A percentile compares a stretch with the other conserved stretches of the same genome.
Conservation (phyloP, 2,888 invertebrate species). For the Campopleginae sp. region DNA sequence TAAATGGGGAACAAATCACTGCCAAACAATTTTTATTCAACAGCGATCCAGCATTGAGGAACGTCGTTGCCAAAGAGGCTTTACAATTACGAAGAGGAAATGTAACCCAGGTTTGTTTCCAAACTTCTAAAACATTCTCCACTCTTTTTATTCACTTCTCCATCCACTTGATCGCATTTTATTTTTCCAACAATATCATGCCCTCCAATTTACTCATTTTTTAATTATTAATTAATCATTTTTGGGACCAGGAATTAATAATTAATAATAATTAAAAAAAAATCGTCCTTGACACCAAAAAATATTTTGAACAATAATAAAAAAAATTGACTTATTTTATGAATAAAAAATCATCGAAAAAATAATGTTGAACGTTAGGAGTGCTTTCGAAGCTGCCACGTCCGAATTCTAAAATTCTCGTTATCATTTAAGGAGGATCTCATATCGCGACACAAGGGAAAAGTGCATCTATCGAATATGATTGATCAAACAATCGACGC, state of each 20-base stretch:
- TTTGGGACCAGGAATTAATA: no score
- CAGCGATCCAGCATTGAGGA: conserved; percentile 90
- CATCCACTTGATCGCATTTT: no score
- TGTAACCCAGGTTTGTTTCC: conserved; percentile 83
- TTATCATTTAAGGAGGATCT: conserved; percentile 88
- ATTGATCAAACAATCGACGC: conserved; percentile 91
- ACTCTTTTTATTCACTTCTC: neutral
- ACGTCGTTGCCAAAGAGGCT: conserved; percentile 94
- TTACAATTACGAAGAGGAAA: conserved; percentile 91
- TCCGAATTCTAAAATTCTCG: neutral
- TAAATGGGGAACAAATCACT: conserved; percentile 81
- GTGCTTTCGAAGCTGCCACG: neutral
- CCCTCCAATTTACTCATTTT: no score
- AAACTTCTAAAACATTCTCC: neutral
- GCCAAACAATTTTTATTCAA: conserved; percentile 83
- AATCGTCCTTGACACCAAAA: neutral
- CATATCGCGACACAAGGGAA: conserved; percentile 90
- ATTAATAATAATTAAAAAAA: neutral
- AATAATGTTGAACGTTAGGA: neutral
- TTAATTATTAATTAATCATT: no score
- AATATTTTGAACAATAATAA: neutral
- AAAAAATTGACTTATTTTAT: neutral
- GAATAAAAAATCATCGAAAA: neutral
- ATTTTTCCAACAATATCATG: neutral
- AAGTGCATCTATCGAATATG: conserved; percentile 88